These are phyloP conservation scores for Anneissia japonica DNA, from an alignment of 35 echinoderm and acorn worm genomes.

Conservation along the genomic window DNA sequence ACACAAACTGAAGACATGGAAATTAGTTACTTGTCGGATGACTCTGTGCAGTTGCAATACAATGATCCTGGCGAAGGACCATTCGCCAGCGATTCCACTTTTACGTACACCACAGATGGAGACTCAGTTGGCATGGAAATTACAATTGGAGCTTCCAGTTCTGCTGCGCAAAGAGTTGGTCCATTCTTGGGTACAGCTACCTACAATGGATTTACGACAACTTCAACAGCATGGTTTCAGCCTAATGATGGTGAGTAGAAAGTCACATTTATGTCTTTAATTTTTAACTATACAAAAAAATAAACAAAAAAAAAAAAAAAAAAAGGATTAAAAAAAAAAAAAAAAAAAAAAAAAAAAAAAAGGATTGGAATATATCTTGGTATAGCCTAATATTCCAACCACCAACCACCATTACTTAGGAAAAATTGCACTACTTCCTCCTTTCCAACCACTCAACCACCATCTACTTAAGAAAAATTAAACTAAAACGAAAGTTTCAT, in stretches of 20 bases:
- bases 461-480: no score
- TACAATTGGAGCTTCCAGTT: not conserved
- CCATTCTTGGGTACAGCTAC: not conserved
- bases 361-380: no score
- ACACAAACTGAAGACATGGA: not conserved
- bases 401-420: no score
- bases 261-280: no score
- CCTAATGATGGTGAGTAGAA: not conserved
- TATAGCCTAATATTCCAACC: no score
- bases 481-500: no score
- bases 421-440: no score
- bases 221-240: not conserved
- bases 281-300: no score
- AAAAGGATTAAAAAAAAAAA: no score
- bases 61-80: not conserved
- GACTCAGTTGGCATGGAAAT: not conserved
- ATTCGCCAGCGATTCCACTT: not conserved
- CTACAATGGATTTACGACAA: not conserved
- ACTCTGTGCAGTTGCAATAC: not conserved
- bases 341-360: no score
- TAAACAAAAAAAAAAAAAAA: no score
- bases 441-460: no score
- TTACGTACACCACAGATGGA: not conserved
- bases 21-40: not conserved
- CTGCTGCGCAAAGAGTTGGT: not conserved